Conservation (phyloP, 2,113 vertebrate species). For the Illadopsis cleaveri region DNA sequence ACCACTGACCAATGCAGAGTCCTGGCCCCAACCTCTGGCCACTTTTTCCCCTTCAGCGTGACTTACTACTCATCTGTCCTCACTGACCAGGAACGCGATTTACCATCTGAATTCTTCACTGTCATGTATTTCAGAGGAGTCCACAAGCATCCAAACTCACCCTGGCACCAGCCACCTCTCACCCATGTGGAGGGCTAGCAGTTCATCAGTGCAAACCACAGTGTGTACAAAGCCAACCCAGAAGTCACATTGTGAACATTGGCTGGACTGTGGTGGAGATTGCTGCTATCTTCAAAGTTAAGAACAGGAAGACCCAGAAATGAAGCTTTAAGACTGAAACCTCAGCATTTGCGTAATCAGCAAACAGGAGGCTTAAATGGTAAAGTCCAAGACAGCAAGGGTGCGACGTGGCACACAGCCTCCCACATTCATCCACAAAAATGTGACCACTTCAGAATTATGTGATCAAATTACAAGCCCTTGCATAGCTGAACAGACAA, state of each 20-base stretch:
- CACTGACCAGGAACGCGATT: background rate
- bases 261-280: background rate
- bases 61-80: background rate
- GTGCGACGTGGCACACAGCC: background rate
- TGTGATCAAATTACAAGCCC: background rate
- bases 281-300: background rate
- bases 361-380: background rate
- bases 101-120: background rate
- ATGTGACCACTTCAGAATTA: background rate
- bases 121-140: background rate
- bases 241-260: background rate
- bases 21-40: background rate
- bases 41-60: background rate
- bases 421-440: slow-evolving; percentile 17
- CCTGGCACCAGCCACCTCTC: background rate
- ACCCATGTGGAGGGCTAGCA: background rate
- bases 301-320: background rate
- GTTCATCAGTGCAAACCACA: background rate
- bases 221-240: accelerated
- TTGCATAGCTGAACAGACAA: background rate
- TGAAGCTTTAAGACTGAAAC: background rate
- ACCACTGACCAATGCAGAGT: background rate
- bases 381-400: background rate
- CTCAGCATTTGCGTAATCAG: background rate
- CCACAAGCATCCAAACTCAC: background rate